Conservation (phyloP, 2,888 invertebrate species). For the Arrhopalites spinosus region DNA sequence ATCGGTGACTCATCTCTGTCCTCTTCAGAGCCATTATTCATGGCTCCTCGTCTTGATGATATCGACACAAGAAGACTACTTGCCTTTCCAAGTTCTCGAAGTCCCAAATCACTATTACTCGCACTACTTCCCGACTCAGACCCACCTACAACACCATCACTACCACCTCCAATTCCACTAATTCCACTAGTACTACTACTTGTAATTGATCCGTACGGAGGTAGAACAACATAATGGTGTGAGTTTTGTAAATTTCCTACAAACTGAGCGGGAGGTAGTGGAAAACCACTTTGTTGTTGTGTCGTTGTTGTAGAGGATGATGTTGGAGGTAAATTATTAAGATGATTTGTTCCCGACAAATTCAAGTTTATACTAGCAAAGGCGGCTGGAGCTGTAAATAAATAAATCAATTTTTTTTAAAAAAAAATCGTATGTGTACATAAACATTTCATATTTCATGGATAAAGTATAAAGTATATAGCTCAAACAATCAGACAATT, state of each 20-base stretch:
- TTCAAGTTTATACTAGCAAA: constrained; percentile 54
- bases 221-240: constrained; percentile 38
- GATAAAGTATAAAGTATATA: no score
- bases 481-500: no score
- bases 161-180: constrained; percentile 31
- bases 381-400: constrained; percentile 59
- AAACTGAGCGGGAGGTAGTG: constrained; percentile 54
- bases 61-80: constrained; percentile 52
- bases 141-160: constrained; percentile 43
- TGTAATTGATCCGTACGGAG: constrained; percentile 43
- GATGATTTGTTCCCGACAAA: constrained; percentile 36
- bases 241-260: constrained; percentile 44
- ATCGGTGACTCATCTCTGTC: constrained; percentile 75
- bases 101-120: constrained; percentile 52
- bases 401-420: no score
- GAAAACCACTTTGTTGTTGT: constrained; percentile 42
- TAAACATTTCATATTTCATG: no score
- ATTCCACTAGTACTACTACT: constrained; percentile 29
- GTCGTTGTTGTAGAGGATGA: constrained; percentile 44
- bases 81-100: constrained; percentile 42
- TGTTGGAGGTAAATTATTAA: constrained; percentile 47
- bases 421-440: no score
- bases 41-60: constrained; percentile 51
- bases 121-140: constrained; percentile 55
- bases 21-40: constrained; percentile 54